Base-by-base conservation (phyloP, 1,140 invertebrate species). In the Drosophila rufa region DNA sequence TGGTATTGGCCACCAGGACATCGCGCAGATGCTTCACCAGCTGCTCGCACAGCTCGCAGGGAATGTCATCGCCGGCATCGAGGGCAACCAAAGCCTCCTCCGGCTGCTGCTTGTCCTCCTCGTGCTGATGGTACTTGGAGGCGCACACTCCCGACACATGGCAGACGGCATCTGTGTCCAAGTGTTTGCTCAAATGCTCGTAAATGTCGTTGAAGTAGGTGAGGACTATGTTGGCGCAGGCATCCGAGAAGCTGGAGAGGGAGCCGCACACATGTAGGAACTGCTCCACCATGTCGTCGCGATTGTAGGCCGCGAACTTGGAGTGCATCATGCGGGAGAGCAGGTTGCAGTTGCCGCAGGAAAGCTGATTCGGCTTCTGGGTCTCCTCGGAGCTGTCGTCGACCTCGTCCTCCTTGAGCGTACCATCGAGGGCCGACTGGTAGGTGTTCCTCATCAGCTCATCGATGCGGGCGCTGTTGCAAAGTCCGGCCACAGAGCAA, bases 401-500 rank as follows among this genome's bases (percentile, higher is more conserved):
- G 5, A 36, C n/a, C 0, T 80, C 59, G 2, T 84, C 76, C 9
- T 78, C 74, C 22, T 66, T 57, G 9, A 79, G 12, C 0, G 80
- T 77, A 15, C 84, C 91, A 27, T 90, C 87, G 3, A 92, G 57
- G 7, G 57, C 82, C 1, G 53, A 22, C 58, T 78, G 70, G 14
- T 80, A 80, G 27, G 53, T 17, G 0, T 36, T 30, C 30, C 92
- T 92, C 14, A 97, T 82, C 38, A 97, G 80, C 48, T 94, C 93
- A 91, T 97, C 96, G 74, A 97, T 95, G 55, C 93, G 92, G 38
- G 93, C 94, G 91, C 95, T 97, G 91, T 98, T 98, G 84, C 98
- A 99, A 11, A 98, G 94, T 33, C 97, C 97, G 74, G 97, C 97
- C 4, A 98, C 96, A 0, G 96, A 95, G 92, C 97, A 98, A 53